phyloP scores from a whole-genome alignment of 2,797 vertebrate genomes.

The Sciaenops ocellatus region DNA sequence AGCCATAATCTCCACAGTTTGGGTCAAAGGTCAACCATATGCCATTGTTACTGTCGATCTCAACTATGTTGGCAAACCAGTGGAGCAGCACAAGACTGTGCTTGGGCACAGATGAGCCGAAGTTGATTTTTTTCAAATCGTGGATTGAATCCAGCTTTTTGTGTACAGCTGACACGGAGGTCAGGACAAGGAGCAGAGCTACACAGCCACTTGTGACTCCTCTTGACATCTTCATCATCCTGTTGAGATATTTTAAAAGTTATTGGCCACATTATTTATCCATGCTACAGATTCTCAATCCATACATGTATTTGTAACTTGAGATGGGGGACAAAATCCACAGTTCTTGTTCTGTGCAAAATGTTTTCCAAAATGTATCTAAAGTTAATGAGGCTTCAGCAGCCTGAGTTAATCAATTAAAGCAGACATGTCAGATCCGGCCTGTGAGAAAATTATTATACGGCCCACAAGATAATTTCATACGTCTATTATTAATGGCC shows the following conservation, averaged over 20 bases:
- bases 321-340: not conserved
- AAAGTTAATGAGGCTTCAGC: not conserved
- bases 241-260: slow-evolving; percentile 25
- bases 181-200: slow-evolving; percentile 41
- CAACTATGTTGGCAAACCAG: slow-evolving; percentile 70
- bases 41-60: slow-evolving; percentile 33
- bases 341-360: not conserved
- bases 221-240: slow-evolving; percentile 46
- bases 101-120: slow-evolving; percentile 46
- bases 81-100: slow-evolving; percentile 72
- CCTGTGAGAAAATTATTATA: too few relatives aligned
- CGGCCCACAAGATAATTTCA: too few relatives aligned
- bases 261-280: not conserved
- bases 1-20: slow-evolving; percentile 53
- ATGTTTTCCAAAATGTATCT: not conserved
- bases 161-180: slow-evolving; percentile 36
- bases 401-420: too few relatives aligned
- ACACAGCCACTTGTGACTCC: slow-evolving; percentile 26
- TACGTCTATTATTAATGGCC: too few relatives aligned
- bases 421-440: too few relatives aligned
- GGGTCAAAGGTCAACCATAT: slow-evolving; percentile 67
- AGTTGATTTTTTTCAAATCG: slow-evolving; percentile 60
- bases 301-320: too few relatives aligned
- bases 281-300: too few relatives aligned
- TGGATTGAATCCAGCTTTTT: slow-evolving; percentile 51